Base-by-base conservation (phyloP, 2,888 invertebrate genomes). In the Tiliacea aurago region DNA sequence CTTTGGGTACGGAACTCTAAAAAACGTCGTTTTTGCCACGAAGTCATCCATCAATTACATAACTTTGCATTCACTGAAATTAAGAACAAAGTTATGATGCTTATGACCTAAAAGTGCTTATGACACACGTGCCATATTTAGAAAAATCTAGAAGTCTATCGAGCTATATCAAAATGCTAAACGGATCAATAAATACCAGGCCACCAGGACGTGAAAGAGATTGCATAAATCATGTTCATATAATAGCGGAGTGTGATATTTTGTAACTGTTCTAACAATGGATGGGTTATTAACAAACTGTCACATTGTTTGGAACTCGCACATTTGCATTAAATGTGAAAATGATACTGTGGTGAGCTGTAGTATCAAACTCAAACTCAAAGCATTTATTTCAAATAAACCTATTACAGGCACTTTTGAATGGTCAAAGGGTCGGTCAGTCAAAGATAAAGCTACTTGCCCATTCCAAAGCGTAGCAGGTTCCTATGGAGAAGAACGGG, bases 221-320 rank as follows among this genome's bases (percentile, higher is more conserved):
- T 80, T 80, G 66, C 80, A 72, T 63, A 70, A 73, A 41, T 41
- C 78, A 68, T 77, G 55, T 67, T 45, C 61, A 37, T 55, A 70
- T 76, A 76, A 70, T 49, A 78, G 59, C 28, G 2, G 61, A 64
- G 58, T 65, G 51, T 70, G 18, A 77, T 67, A 56, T 82, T 70
- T 67, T 68, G 78, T 56, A 82, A 82, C 59, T 9, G 23, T 33
- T 77, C 0, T 47, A 70, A 83, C 80, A 80, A 83, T 70, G 83
- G 73, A 65, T 72, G 49, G 63, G 65, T 67, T 47, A 69, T 23
- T 53, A 82, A 61, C 51, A 23, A 56, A 51, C 61, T 59, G 58
- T 72, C 68, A 67, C 51, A 84, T 84, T 73, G 76, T 70, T 79
- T 63, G 47, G 20, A 20, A 23, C 15, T 51, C 43, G 41, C 28